Base-by-base conservation (phyloP, 2,888 invertebrate species). In the Lasioglossum marginatum region DNA sequence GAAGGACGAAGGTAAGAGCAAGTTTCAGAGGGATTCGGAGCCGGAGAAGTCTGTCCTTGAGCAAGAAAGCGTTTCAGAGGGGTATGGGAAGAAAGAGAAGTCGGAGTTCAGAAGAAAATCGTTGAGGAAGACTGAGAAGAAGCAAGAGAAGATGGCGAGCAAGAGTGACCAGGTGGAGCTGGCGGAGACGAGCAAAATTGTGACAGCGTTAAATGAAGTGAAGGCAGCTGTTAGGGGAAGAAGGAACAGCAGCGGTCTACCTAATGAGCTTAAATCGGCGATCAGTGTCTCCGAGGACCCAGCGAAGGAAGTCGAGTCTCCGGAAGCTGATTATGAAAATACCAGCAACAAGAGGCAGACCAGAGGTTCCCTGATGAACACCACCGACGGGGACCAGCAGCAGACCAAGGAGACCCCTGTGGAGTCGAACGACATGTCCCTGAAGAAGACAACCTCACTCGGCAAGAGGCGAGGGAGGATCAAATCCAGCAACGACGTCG, bases 71-170 rank as follows among this genome's bases (percentile, higher is more conserved):
- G 5, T 23, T 4, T 48, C 81, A 5, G 77, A 79, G 0, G 48
- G 37, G 1, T 40, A 52, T 5, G 79, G 43, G 6, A 90, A 72
- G 48, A 87, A 86, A 27, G 90, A 90, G 31, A 89, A 85, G 16
- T 8, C 71, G n/a, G 82, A 79, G 10, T 45, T 60, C 0, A n/a
- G 92, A 73, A 92, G 92, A 74, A 94, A 93, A 72, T 94, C 93
- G 0, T 85, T 89, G 60, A 93, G 93, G 72, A 93, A 89, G 34
- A 75, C 85, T 0, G 92, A 92, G 1, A 93, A 88, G 77, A 92
- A 88, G 43, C 72, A 16, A 19, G 83, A 77, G 12, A 84, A 43
- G 23, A 2, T 14, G 1, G 45, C n/a, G 34, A 31, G 19, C 16
- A 77, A 82, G 1, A 72, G 80, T 3, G 81, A 86, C 0, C 77